phyloP scores from a whole-genome alignment of 2,888 invertebrate genomes.

The Aleiodes leptofemur region DNA sequence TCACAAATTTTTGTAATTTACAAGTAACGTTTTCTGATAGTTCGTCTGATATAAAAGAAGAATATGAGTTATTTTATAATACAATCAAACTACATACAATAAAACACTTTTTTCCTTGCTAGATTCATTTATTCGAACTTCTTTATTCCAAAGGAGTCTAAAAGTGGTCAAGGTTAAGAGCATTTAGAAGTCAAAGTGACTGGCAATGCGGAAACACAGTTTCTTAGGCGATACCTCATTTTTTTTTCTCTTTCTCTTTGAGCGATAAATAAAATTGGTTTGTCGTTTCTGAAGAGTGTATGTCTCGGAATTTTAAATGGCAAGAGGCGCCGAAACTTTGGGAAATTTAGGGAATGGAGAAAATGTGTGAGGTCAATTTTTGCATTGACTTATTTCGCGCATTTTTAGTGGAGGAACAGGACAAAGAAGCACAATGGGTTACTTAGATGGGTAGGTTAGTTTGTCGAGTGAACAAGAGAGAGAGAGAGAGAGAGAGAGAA shows the following conservation, averaged over 20 bases:
- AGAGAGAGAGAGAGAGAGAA: slow-evolving; percentile 6
- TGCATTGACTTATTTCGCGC: too few relatives aligned
- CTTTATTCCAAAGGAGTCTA: background rate
- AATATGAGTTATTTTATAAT: too few relatives aligned
- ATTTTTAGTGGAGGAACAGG: slow-evolving; percentile 59
- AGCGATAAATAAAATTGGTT: slow-evolving; percentile 29
- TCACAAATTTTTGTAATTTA: too few relatives aligned
- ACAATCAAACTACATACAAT: too few relatives aligned
- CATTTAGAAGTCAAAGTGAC: background rate
- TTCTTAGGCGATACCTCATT: background rate
- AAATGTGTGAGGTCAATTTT: background rate
- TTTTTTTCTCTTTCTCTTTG: background rate
- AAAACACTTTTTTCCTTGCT: background rate
- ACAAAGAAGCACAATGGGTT: slow-evolving; percentile 70
- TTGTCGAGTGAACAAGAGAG: slow-evolving; percentile 66
- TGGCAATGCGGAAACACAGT: slow-evolving; percentile 43
- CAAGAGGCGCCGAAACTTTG: background rate
- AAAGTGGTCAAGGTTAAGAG: slow-evolving; percentile 33
- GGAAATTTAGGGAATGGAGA: background rate
- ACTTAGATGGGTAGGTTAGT: slow-evolving; percentile 73
- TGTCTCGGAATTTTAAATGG: slow-evolving; percentile 35
- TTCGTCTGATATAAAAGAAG: too few relatives aligned
- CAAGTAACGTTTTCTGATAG: too few relatives aligned
- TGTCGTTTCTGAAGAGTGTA: slow-evolving; percentile 29
- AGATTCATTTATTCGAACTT: too few relatives aligned